Evolutionary conservation across 2,113 vertebrate genomes (phyloP).

Genomic region (Rattus rattus): DNA sequence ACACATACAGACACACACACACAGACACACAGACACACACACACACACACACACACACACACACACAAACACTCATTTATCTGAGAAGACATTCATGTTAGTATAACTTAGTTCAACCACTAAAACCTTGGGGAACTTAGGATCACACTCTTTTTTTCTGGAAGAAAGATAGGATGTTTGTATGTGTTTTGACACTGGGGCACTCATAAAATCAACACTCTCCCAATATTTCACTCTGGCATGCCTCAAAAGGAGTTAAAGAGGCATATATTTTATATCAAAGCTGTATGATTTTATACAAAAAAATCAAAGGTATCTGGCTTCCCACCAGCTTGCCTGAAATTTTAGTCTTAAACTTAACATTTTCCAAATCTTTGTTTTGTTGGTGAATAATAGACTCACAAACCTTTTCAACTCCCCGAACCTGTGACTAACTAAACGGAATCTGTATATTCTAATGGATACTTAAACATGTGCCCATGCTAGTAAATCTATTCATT

Average conservation of each 20-base stretch:
- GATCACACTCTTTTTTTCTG: background rate
- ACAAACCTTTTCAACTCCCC: conserved; percentile 47
- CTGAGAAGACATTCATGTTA: background rate
- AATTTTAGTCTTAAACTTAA: background rate
- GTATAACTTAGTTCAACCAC: conserved; percentile 5
- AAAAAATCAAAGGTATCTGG: background rate
- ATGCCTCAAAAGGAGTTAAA: background rate
- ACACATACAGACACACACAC: no score
- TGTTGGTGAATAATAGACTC: background rate
- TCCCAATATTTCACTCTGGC: background rate
- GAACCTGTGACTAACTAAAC: conserved; percentile 70
- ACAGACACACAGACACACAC: no score
- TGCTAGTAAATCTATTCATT: conserved; percentile 69
- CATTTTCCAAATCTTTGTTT: conserved; percentile 9
- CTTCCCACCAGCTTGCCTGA: background rate
- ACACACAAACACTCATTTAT: background rate
- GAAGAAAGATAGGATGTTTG: background rate
- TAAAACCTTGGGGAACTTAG: background rate
- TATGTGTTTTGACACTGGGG: background rate
- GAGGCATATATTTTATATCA: background rate
- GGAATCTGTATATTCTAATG: conserved; percentile 42
- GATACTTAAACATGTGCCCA: conserved; percentile 72
- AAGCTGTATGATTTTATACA: background rate
- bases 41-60: background rate
- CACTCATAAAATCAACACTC: background rate